These are phyloP conservation scores for Colletes collaris DNA, from an alignment of 2,888 invertebrate species.

Conservation along the genomic window DNA sequence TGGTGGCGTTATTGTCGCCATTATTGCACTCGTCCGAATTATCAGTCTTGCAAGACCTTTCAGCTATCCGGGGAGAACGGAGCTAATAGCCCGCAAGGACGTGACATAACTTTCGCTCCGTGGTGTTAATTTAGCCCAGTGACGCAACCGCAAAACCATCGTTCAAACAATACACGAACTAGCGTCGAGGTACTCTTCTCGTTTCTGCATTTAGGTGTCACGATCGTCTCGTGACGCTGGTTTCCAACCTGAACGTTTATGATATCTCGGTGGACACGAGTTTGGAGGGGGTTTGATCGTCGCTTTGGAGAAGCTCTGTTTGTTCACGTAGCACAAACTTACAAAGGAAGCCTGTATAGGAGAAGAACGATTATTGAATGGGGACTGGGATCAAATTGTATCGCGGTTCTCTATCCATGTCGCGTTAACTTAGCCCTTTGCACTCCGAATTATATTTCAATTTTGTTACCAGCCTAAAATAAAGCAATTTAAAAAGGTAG, in stretches of 20 bases:
- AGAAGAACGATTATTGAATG: too few species aligned
- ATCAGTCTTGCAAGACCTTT: constrained; percentile 34
- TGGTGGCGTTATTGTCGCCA: constrained; percentile 18
- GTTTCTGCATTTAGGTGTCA: background rate
- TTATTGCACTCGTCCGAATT: constrained; percentile 42
- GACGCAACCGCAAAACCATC: constrained; percentile 20
- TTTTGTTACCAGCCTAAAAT: too few species aligned
- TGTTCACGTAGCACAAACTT: too few species aligned
- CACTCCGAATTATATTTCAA: too few species aligned
- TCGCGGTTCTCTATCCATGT: too few species aligned
- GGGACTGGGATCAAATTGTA: too few species aligned
- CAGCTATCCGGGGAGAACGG: constrained; percentile 29
- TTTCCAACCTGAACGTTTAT: background rate
- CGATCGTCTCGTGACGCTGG: background rate
- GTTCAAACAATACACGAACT: constrained; percentile 13
- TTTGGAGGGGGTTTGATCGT: background rate
- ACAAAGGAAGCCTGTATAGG: too few species aligned
- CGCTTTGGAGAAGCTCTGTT: too few species aligned
- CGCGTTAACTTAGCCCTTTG: too few species aligned
- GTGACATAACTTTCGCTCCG: constrained; percentile 34
- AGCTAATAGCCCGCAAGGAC: constrained; percentile 42
- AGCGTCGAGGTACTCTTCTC: constrained; percentile 1
- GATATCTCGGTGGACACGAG: background rate
- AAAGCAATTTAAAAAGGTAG: too few species aligned
- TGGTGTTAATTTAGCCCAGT: constrained; percentile 40